Base-by-base conservation (phyloP, 2,888 invertebrate genomes). In the Smittia aterrima region DNA sequence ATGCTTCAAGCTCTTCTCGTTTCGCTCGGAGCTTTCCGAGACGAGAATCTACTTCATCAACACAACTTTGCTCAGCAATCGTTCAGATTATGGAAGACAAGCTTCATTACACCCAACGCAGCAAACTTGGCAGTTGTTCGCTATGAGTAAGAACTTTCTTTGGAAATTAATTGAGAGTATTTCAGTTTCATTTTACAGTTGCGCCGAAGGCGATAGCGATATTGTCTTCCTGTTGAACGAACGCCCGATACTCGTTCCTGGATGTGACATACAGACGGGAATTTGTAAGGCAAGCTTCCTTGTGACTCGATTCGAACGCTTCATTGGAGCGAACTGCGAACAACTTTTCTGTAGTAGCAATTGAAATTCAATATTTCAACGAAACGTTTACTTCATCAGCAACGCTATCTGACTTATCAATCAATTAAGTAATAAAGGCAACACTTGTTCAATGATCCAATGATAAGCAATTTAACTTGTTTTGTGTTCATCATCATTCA, bases 111-210 rank as follows among this genome's bases (percentile, higher is more conserved):
- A 27, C 88, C 92, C 0, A 91, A 88, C 78, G 87, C 87, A 20
- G 86, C 87, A 0, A 92, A 92, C 81, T 78, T 92, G 1, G 88
- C 86, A 9, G 90, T 89, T 27, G 86, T 89, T 1, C 83, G 92
- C 62, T 92, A 58, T 18, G 58, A 58, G 58, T 58, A 47, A 47
- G 47, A 91, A 16, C 2, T 47, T n/a, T 47, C 2, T 6, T n/a
- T 47, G 2, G 16, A n/a, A n/a, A n/a, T 47, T 47, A 47, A 2
- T 16, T 82, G 87, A 88, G 88, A 91, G 80, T 85, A 85, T 83
- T 54, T n/a, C 2, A 11, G 16, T 47, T 58, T 22, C 22, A 22
- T 22, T 58, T 22, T 22, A 54, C 9, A 54, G 18, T 1, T 71
- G 70, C 16, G 54, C 53, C 18, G 20, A 18, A 16, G 70, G 70